Percentiles rank a stretch among this genome's conserved stretches.
Evolutionary conservation across 2,113 vertebrate genomes (phyloP).

Genomic region (Nothoprocta perdicaria): DNA sequence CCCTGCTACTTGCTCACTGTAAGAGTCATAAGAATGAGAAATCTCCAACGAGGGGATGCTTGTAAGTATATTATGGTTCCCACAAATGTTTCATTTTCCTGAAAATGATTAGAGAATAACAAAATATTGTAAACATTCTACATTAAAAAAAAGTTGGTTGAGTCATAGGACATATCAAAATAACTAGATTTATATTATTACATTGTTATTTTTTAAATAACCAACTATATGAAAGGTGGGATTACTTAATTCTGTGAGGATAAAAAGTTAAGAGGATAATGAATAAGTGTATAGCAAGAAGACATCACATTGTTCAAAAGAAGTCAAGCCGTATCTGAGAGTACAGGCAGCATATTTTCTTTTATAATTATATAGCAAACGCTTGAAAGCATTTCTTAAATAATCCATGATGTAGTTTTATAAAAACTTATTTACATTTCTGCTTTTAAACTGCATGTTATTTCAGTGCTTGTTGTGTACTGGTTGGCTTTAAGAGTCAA

Average conservation of each 20-base stretch:
- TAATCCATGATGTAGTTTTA: neutral
- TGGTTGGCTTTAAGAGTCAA: neutral
- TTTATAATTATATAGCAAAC: neutral
- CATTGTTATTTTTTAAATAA: neutral
- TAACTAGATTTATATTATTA: neutral
- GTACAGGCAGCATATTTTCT: neutral
- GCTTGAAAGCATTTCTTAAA: neutral
- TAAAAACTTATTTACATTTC: no score
- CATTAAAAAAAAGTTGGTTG: neutral
- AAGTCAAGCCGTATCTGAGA: neutral
- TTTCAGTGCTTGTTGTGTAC: neutral
- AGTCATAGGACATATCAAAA: neutral
- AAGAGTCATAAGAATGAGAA: conserved; percentile 77
- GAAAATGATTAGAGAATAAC: neutral
- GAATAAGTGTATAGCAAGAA: no score
- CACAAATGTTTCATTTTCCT: neutral
- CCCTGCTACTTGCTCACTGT: conserved; percentile 76
- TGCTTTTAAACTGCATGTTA: neutral
- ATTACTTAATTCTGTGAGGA: neutral
- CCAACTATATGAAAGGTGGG: neutral
- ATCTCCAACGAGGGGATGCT: conserved; percentile 70
- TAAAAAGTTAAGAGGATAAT: neutral
- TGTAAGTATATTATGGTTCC: conserved; percentile 61
- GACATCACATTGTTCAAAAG: neutral
- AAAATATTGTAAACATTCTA: neutral